These are phyloP conservation scores for Drosophila ezoana DNA, from an alignment of 2,888 invertebrate genomes.

Conservation along the genomic window DNA sequence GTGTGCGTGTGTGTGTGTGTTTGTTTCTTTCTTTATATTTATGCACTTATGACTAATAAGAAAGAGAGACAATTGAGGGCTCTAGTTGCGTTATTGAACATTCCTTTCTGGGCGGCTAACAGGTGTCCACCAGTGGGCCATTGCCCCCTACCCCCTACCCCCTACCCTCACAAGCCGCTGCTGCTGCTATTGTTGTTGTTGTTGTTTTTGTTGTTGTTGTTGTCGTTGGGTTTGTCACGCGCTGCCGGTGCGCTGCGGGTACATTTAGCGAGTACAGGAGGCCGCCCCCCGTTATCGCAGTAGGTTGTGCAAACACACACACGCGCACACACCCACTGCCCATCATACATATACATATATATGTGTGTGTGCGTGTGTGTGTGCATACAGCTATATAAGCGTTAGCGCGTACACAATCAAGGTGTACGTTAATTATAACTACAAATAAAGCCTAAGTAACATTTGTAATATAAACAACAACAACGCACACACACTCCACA, in stretches of 20 bases:
- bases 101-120: slow-evolving; percentile 42
- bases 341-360: neutral
- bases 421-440: slow-evolving; percentile 47
- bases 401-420: slow-evolving; percentile 39
- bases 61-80: slow-evolving; percentile 5
- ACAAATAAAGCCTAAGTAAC: slow-evolving; percentile 46
- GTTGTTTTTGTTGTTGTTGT: slow-evolving; percentile 16
- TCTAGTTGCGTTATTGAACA: slow-evolving; percentile 36
- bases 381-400: slow-evolving; percentile 49
- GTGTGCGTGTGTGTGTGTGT: neutral
- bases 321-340: slow-evolving; percentile 9
- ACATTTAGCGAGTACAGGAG: slow-evolving; percentile 39
- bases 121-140: slow-evolving; percentile 46
- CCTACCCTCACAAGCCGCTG: neutral
- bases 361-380: slow-evolving; percentile 4
- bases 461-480: slow-evolving; percentile 26
- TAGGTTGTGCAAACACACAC: slow-evolving; percentile 55
- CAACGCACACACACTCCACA: neutral
- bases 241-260: slow-evolving; percentile 31
- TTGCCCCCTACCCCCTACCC: neutral
- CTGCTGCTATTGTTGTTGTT: slow-evolving; percentile 9
- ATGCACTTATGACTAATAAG: slow-evolving; percentile 33
- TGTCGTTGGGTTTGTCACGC: slow-evolving; percentile 48
- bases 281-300: slow-evolving; percentile 41
- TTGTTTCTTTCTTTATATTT: neutral